A percentile compares a stretch with the other conserved stretches of the same genome.
Conservation (phyloP, 37 sponge, comb jelly and placozoan genomes). For the Cladorhizidae sp. region DNA sequence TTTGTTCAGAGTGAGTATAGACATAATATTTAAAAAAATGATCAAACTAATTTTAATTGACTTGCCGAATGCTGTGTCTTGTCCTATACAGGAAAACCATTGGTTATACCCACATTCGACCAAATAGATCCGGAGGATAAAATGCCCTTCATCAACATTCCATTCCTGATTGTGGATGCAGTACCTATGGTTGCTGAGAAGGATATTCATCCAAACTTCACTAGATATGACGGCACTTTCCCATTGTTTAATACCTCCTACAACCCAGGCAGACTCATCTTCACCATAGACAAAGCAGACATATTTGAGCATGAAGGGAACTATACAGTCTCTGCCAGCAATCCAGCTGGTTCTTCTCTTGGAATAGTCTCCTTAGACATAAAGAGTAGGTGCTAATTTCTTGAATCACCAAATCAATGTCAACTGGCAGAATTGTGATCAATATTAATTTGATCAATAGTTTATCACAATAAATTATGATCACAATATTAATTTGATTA, state of each 20-base stretch:
- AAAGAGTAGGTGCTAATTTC: not conserved
- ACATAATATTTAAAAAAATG: no score
- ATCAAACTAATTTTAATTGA: no score
- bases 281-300: not conserved
- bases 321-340: constrained; percentile 18
- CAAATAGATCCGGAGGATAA: no score
- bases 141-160: not conserved
- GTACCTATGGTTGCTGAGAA: not conserved
- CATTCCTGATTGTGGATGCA: not conserved
- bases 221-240: not conserved
- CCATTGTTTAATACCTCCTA: not conserved
- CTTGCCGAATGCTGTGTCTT: no score
- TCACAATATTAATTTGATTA: no score
- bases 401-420: no score
- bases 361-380: constrained; percentile 13
- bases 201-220: constrained; percentile 10
- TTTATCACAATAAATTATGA: no score
- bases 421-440: not conserved
- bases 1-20: no score
- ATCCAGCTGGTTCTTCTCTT: constrained; percentile 17
- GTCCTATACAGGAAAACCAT: no score
- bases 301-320: constrained; percentile 14
- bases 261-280: not conserved
- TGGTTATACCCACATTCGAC: no score
- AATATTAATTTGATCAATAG: not conserved